Evolutionary conservation across 2,797 vertebrate species (phyloP).

Genomic region (Discoglossus pictus): DNA sequence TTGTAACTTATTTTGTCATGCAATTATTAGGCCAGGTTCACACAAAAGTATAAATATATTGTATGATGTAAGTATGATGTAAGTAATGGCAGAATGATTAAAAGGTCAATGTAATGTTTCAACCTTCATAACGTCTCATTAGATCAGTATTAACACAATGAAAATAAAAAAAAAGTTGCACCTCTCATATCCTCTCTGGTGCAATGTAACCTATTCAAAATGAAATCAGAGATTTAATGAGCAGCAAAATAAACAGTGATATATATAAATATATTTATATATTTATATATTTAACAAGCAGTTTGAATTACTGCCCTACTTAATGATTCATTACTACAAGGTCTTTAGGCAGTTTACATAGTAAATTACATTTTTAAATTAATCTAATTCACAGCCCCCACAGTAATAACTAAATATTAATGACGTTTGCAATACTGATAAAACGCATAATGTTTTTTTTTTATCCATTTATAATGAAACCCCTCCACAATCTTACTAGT

Average conservation of each 20-base stretch:
- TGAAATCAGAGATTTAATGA: constrained; percentile 39
- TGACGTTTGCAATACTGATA: constrained; percentile 31
- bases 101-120: too few species aligned
- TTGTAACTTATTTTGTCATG: too few species aligned
- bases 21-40: too few species aligned
- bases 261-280: constrained; percentile 16
- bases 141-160: too few species aligned
- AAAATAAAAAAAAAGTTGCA: too few species aligned
- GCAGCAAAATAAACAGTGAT: constrained; percentile 16
- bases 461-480: constrained; percentile 13
- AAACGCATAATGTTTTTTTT: constrained; percentile 1
- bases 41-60: too few species aligned
- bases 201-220: constrained; percentile 34
- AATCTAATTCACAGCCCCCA: constrained; percentile 28
- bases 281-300: constrained; percentile 35
- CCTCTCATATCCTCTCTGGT: constrained; percentile 43
- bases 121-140: too few species aligned
- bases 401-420: constrained; percentile 36
- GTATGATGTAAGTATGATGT: too few species aligned
- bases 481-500: constrained; percentile 23
- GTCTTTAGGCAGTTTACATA: constrained; percentile 19
- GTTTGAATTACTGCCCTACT: constrained; percentile 30
- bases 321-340: constrained; percentile 12
- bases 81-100: too few species aligned
- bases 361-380: constrained; percentile 42